Conservation (phyloP, 1,140 invertebrate genomes). For the Chlorops oryzae region DNA sequence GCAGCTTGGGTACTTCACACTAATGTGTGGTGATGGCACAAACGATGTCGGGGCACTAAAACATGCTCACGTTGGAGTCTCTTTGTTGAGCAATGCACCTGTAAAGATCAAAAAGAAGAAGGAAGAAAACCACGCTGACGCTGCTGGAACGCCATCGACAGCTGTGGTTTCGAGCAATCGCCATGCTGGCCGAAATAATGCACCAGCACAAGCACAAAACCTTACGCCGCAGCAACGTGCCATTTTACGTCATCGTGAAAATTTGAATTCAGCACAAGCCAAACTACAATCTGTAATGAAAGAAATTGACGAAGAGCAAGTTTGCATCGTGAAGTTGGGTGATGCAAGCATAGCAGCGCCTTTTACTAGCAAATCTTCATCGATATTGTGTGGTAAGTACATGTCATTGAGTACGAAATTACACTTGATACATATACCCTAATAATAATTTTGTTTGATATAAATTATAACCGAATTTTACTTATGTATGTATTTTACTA, state of each 20-base stretch:
- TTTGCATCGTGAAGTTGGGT: conserved; percentile 87
- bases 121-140: conserved; percentile 28
- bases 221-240: conserved; percentile 41
- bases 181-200: conserved; percentile 15
- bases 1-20: conserved; percentile 76
- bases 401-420: conserved; percentile 58
- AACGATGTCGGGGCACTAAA: conserved; percentile 99
- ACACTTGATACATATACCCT: background rate
- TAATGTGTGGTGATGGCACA: conserved; percentile 99
- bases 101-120: conserved; percentile 52
- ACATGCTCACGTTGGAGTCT: conserved; percentile 84
- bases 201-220: conserved; percentile 14
- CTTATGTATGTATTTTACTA: conserved; percentile 11
- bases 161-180: background rate
- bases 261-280: conserved; percentile 43
- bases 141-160: conserved; percentile 7
- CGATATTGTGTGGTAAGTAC: conserved; percentile 75
- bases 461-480: too few species aligned
- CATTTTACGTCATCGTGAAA: conserved; percentile 37
- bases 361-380: conserved; percentile 96
- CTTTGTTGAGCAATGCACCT: conserved; percentile 81
- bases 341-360: conserved; percentile 99
- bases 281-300: conserved; percentile 60
- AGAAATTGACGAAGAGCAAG: conserved; percentile 87
- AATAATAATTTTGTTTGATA: background rate